Conservation (phyloP, 2,888 invertebrate genomes). For the Oscheius sp. region DNA sequence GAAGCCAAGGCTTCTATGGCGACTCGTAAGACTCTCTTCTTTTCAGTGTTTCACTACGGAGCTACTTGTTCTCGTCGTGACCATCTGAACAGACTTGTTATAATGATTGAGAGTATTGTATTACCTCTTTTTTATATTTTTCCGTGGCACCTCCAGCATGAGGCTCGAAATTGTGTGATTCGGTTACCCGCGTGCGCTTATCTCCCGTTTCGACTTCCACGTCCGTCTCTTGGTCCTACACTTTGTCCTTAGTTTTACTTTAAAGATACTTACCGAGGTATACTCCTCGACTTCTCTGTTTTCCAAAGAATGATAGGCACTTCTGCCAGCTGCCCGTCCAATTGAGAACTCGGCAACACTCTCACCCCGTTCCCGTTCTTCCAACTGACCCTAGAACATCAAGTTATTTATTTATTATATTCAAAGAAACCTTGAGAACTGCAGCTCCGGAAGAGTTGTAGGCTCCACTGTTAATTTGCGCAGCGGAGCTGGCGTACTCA, state of each 20-base stretch:
- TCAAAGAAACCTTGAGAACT: slow-evolving; percentile 22
- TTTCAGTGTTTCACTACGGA: slow-evolving; percentile 22
- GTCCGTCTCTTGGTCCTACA: slow-evolving; percentile 39
- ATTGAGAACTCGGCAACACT: slow-evolving; percentile 73
- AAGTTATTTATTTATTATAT: background rate
- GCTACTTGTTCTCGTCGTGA: slow-evolving; percentile 17
- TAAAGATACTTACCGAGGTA: slow-evolving; percentile 42
- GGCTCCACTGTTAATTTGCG: background rate
- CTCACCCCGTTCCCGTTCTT: slow-evolving; percentile 67
- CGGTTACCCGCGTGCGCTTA: slow-evolving; percentile 41
- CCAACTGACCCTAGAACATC: slow-evolving; percentile 13
- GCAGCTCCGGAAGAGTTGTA: slow-evolving; percentile 34
- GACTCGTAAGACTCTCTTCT: slow-evolving; percentile 17
- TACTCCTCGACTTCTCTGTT: slow-evolving; percentile 60
- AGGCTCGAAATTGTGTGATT: slow-evolving; percentile 47
- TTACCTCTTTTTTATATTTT: slow-evolving; percentile 43
- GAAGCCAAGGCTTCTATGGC: slow-evolving; percentile 24
- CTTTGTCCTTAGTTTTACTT: slow-evolving; percentile 21
- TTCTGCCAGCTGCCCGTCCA: slow-evolving; percentile 52
- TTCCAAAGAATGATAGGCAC: slow-evolving; percentile 19
- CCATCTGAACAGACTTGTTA: slow-evolving; percentile 3
- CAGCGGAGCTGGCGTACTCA: slow-evolving; percentile 8
- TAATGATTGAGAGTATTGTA: background rate
- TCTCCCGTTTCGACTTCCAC: slow-evolving; percentile 46
- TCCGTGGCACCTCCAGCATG: slow-evolving; percentile 46